A percentile compares a stretch with the other conserved stretches of the same genome.
phyloP scores from a whole-genome alignment of 2,113 vertebrate species.

The Alligator sinensis region DNA sequence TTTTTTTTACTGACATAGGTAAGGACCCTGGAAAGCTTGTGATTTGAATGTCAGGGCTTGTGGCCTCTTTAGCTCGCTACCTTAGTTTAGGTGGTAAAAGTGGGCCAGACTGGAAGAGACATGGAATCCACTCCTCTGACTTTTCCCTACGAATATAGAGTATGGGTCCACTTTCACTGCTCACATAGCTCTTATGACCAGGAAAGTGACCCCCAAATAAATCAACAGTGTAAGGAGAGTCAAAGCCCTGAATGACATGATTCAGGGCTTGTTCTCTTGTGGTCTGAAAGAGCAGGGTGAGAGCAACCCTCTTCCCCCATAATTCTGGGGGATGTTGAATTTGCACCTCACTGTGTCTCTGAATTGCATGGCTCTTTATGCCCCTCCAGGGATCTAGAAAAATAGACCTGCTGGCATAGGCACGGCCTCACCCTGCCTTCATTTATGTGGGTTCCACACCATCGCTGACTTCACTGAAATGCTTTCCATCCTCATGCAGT shows the following conservation, averaged over 20 bases:
- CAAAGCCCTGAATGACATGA: background rate
- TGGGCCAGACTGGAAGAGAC: background rate
- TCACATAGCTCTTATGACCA: background rate
- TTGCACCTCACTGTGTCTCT: background rate
- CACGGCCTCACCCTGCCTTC: background rate
- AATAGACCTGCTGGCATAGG: background rate
- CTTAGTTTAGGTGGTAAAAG: background rate
- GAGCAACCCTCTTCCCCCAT: accelerated
- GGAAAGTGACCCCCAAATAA: too few species aligned
- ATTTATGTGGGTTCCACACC: background rate
- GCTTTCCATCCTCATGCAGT: background rate
- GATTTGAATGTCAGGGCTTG: background rate
- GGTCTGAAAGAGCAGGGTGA: background rate
- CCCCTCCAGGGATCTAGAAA: background rate
- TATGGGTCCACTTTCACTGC: too few species aligned
- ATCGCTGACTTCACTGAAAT: background rate
- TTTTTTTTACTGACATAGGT: background rate
- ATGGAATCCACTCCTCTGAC: background rate
- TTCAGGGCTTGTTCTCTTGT: background rate
- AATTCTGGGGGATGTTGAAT: background rate
- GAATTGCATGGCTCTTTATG: background rate
- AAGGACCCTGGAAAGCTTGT: background rate
- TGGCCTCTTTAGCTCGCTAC: background rate
- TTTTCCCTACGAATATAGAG: too few species aligned
- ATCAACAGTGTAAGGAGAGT: background rate